phyloP scores from a whole-genome alignment of 2,888 invertebrate genomes.

The Meghimatium bilineatum region DNA sequence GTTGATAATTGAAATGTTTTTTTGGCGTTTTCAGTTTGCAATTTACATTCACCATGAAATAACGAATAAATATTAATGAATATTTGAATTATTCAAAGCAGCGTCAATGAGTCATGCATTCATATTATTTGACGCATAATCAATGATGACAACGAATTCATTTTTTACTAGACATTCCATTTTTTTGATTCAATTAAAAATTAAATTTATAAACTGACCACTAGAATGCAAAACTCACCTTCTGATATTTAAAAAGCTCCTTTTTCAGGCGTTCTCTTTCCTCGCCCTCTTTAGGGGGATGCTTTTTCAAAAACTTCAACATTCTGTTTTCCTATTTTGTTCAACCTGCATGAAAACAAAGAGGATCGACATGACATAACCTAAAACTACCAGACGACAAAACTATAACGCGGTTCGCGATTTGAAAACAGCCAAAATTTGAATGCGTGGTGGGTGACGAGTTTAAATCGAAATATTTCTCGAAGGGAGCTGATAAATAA shows the following conservation, averaged over 20 bases:
- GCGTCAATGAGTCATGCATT: neutral
- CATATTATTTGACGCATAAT: neutral
- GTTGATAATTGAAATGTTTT: too few species aligned
- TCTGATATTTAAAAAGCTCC: constrained; percentile 93
- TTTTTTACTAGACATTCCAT: neutral
- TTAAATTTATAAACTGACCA: neutral
- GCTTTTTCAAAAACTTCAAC: constrained; percentile 72
- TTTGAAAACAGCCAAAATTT: neutral
- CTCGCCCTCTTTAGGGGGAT: constrained; percentile 85
- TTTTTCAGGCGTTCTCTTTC: constrained; percentile 94
- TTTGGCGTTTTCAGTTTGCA: too few species aligned
- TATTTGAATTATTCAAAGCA: neutral
- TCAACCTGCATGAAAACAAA: constrained; percentile 21
- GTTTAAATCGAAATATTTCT: neutral
- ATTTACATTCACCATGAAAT: too few species aligned
- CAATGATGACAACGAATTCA: too few species aligned
- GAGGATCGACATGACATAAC: constrained; percentile 8
- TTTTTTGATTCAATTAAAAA: neutral
- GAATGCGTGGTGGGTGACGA: too few species aligned
- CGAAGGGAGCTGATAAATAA: neutral
- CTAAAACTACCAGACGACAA: neutral
- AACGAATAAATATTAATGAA: too few species aligned
- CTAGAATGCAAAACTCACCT: constrained; percentile 82
- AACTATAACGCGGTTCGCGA: neutral
- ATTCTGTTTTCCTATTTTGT: constrained; percentile 50